Base-by-base conservation (phyloP, 2,888 invertebrate genomes). In the Cantharis rustica region DNA sequence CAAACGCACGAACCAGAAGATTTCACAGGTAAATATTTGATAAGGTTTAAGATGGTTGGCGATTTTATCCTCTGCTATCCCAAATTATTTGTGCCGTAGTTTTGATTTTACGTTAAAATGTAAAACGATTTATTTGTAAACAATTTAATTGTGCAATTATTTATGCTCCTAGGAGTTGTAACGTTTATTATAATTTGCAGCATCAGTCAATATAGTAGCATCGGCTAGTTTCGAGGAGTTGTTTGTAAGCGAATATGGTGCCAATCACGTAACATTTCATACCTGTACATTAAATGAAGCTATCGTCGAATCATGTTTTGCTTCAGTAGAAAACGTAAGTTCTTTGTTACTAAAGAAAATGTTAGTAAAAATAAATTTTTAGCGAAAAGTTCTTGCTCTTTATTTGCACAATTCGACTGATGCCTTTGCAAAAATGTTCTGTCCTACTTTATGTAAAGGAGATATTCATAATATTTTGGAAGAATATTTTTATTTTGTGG, bases 391-490 rank as follows among this genome's bases (percentile, higher is more conserved):
- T 3, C 63, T 86, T 11, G 74, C 84, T 16, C 79, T 86, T 7
- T 86, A 85, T 79, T 74, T 86, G 31, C 84, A 86, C 77, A 85
- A 84, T 72, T 80, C 82, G 16, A 74, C 78, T 15, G 81, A 84
- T 63, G 68, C 75, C 16, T 86, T 86, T 76, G 80, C 85, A 4
- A 74, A 81, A 47, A 80, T 81, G 69, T 84, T 86, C 75, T 83
- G 82, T 17, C 73, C 76, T 61, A 77, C 82, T 79, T 71, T 86
- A 16, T 66, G 63, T 15, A 81, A 78, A 13, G 68, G 79, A 11
- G 80, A 83, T 69, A 72, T 86, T 20, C 70, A 76, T 5, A 71
- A 80, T 17, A 76, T 85, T 63, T 69, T 85, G 15, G 80, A 80
- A 26, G 75, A 79, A 15, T 79, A 79, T 66, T 86, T 82, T 75